Evolutionary conservation across 2,113 vertebrate genomes (phyloP), one percentile per base, ranked within the genome.

Genomic region (Ancistrus triradiatus): DNA sequence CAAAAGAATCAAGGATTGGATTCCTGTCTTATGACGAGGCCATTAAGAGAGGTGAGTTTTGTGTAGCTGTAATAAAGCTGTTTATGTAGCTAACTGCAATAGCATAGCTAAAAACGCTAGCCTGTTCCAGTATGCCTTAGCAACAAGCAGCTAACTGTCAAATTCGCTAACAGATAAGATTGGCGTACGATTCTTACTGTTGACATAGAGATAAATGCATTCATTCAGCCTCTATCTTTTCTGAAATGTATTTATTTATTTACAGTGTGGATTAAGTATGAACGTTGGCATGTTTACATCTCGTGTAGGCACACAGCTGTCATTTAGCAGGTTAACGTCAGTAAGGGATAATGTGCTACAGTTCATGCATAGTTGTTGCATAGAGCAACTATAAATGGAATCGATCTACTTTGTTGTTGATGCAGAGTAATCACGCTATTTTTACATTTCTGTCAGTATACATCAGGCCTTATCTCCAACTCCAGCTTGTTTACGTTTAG

Each of bases 11-110:
- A 76, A 84, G 88, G 80, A 89, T 90, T 77, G 87, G 89, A 60
- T 90, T 90, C 80, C 86, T 90, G 67, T 87, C 84, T 70, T 90
- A 90, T 78, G 89, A 90, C 72, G 89, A 90, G 81, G 88, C 88
- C 22, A 79, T 88, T 65, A 86, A 86, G 66, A 82, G 89, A 85
- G 89, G 88, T 88, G 42, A 64, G 60, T 10, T 40, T 24, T 15
- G n/a, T 40, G 18, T 25, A 22, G 22, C 24, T 44, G 11, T 43
- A 3, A 17, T 2, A 43, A 37, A 38, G 6, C 19, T 7, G 22
- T 7, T 31, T 43, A 4, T 24, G 25, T 7, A 43, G 15, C 40
- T 44, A 31, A 19, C 44, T 21, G 17, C n/a, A n/a, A n/a, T 1
- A 17, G 9, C 14, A 19, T 27, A 43, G 48, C 37, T 53, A 43